Conservation (phyloP, 1,140 invertebrate species). For the Vollenhovia emeryi region DNA sequence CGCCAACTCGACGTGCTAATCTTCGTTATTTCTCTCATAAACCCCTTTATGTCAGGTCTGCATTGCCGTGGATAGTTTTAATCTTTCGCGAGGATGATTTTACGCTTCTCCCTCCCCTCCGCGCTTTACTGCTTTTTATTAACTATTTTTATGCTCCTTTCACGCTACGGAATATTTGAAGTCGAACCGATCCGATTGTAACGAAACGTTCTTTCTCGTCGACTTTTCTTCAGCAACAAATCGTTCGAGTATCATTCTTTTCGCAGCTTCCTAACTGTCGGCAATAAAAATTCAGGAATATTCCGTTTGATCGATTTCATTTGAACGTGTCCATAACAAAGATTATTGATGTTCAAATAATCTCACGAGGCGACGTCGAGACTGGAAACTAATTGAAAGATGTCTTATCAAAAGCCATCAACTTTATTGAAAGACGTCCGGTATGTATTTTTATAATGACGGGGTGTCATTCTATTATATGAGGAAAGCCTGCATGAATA, state of each 20-base stretch:
- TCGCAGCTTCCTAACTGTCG: not conserved
- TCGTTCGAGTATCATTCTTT: not conserved
- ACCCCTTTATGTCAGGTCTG: conserved; percentile 26
- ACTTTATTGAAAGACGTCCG: not conserved
- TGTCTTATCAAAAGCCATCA: not conserved
- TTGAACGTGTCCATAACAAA: not conserved
- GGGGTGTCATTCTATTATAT: conserved; percentile 53
- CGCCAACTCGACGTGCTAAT: conserved; percentile 19
- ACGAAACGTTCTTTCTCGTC: not conserved
- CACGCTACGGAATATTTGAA: not conserved
- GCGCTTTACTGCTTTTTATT: not conserved
- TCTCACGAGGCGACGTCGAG: not conserved
- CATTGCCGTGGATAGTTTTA: conserved; percentile 19
- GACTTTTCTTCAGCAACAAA: not conserved
- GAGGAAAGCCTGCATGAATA: conserved; percentile 69
- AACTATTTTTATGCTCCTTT: not conserved
- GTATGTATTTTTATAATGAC: conserved; percentile 27
- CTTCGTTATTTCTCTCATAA: conserved; percentile 47
- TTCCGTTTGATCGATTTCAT: not conserved
- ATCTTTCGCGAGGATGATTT: conserved; percentile 44
- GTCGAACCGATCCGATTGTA: not conserved
- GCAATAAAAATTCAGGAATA: not conserved
- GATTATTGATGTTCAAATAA: not conserved
- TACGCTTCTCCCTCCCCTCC: not conserved
- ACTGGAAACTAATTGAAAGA: not conserved